Evolutionary conservation across 2,797 vertebrate species (phyloP), one percentile per base, ranked within the genome.

Genomic region (Gorsachius magnificus): DNA sequence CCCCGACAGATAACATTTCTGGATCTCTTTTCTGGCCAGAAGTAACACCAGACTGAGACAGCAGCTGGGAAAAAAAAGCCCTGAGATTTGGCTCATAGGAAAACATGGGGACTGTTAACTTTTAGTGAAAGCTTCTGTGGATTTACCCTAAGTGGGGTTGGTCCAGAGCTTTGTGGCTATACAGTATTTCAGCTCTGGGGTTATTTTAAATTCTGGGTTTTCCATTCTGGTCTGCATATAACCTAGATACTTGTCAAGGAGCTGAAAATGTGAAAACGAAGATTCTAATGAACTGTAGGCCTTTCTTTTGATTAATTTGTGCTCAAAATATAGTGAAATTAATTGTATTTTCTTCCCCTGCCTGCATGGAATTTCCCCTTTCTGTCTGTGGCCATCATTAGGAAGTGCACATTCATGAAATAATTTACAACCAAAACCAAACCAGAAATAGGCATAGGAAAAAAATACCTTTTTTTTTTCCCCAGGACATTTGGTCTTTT

Each of bases 361-460:
- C 72, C 81, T 89, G 71, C 85, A 72, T 81, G 95, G 95, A 95
- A 97, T 96, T 97, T 97, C 95, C 95, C 92, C 16, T 95, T 69
- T 46, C 86, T 87, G 75, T 95, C 94, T 78, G 68, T 57, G 92
- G 57, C 86, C 88, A 93, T 92, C 90, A 79, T 92, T 92, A 95
- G 94, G 93, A 96, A 97, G 90, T 95, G 50, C 88, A 95, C 84
- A 75, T 93, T 91, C 91, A 65, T 80, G 57, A 6, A 87, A 57
- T 97, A 96, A 96, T 96, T 97, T 96, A 96, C 82, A 96, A 81
- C 91, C 76, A 95, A 77, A 12, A 94, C 25, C 21, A 69, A 91
- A 94, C 80, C 45, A 85, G 92, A 95, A 96, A 87, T 29, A 97
- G 65, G 17, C 56, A 43, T 79, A 82, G 45, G 41, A 19, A 95